These are phyloP conservation scores for Eristalis arbustorum DNA, from an alignment of 2,888 invertebrate genomes.

Conservation along the genomic window DNA sequence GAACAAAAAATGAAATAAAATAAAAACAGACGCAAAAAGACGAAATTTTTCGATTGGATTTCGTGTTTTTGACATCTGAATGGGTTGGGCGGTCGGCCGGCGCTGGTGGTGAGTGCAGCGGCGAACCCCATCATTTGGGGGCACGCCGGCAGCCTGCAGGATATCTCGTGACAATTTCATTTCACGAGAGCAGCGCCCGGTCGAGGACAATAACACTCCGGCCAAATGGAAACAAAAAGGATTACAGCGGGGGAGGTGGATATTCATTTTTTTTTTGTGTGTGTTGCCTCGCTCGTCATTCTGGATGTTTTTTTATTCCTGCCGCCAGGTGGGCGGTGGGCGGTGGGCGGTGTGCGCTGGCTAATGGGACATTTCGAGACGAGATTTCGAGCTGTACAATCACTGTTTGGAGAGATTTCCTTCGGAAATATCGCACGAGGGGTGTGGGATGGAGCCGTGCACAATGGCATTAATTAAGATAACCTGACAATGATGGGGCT, in stretches of 20 bases:
- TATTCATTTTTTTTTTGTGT: conserved; percentile 11
- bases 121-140: conserved; percentile 7
- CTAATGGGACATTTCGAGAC: conserved; percentile 67
- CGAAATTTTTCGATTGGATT: conserved; percentile 62
- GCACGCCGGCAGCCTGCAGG: conserved; percentile 20
- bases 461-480: conserved; percentile 70
- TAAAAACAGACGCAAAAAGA: not conserved
- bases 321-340: not conserved
- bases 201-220: conserved; percentile 54
- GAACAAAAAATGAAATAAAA: not conserved
- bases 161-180: conserved; percentile 64
- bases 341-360: not conserved
- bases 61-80: conserved; percentile 66
- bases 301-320: not conserved
- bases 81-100: not conserved
- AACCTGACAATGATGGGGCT: conserved; percentile 68
- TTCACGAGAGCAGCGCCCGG: conserved; percentile 19
- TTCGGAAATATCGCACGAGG: conserved; percentile 39
- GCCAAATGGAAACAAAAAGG: conserved; percentile 41
- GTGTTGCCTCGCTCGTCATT: not conserved
- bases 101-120: not conserved
- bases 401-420: conserved; percentile 65
- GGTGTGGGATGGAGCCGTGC: not conserved
- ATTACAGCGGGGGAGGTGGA: conserved; percentile 11
- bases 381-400: conserved; percentile 62